Evolutionary conservation across 2,888 invertebrate genomes (phyloP), one percentile per base, ranked within the genome.

Genomic region (Stenichneumon culpator): DNA sequence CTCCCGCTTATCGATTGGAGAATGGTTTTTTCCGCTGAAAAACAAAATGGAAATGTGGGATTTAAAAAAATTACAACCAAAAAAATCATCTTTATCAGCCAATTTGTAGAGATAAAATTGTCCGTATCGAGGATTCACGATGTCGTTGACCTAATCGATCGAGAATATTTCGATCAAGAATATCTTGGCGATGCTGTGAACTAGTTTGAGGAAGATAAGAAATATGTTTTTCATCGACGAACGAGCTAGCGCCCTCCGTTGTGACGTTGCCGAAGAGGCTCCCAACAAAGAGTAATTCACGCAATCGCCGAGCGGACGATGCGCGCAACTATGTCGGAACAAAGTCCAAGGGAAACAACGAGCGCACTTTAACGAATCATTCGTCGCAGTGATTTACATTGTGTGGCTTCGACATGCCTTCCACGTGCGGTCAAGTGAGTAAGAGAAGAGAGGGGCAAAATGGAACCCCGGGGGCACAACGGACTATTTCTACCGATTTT

Each of bases 1-100:
- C 97, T 96, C 68, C 99, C 99, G 84, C 98, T 98, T 89, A 99
- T 98, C 87, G 97, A 96, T 95, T 98, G 98, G 89, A 99, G 95
- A 91, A 99, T 98, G 36, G 96, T 96, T 95, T 98, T 98, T 91
- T 96, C 96, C 96, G 96, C 98, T 98, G 95, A 87, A 92, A 90
- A 89, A 89, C 68, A 63, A 77, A 69, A 63, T 57, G 68, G 60
- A 44, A 69, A 44, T 79, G 47, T 63, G 57, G 70, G 44, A 57
- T n/a, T n/a, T 50, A 28, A 32, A 32, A 32, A 32, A 32, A 75
- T 75, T 32, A 32, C 28, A 11, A 11, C n/a, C 0, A 39, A 44
- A 14, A 14, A 44, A 11, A 44, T 50, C 44, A 44, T 44, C 0
- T 14, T 11, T 14, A 44, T 44, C 44, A 44, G 14, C 14, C 14